Evolutionary conservation across 2,113 vertebrate genomes (phyloP).

Genomic region (Mustela lutreola): DNA sequence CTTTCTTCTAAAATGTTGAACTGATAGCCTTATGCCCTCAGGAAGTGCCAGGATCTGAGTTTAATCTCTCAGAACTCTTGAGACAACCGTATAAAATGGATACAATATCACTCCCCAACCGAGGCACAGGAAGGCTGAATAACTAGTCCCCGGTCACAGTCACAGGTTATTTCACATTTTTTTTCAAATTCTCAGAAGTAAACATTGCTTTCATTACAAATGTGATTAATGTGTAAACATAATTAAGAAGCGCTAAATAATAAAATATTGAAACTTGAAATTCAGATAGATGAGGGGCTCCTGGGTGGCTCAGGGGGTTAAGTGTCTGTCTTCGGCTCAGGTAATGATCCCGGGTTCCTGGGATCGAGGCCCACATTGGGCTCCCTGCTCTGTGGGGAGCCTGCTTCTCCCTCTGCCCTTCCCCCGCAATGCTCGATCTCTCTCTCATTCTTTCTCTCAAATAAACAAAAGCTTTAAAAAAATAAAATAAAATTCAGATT

Average conservation of each 20-base stretch:
- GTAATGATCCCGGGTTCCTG: too few species aligned
- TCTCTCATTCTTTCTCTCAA: too few species aligned
- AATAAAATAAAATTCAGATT: not conserved
- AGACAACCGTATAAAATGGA: rapidly evolving
- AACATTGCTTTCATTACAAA: not conserved
- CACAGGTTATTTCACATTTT: not conserved
- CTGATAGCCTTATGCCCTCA: not conserved
- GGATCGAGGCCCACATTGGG: too few species aligned
- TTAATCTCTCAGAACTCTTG: not conserved
- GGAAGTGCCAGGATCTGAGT: not conserved
- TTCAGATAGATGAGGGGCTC: too few species aligned
- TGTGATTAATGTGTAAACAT: not conserved
- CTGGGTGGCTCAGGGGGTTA: too few species aligned
- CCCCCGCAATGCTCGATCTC: too few species aligned
- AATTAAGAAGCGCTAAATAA: not conserved
- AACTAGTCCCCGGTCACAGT: not conserved
- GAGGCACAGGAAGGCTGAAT: not conserved
- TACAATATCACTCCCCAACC: rapidly evolving
- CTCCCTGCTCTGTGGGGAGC: too few species aligned
- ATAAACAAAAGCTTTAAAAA: too few species aligned
- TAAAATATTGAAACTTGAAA: not conserved
- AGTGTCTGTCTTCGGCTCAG: too few species aligned
- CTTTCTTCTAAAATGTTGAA: not conserved
- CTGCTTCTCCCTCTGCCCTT: too few species aligned
- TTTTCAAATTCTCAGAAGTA: not conserved